Conservation (phyloP, 2,888 invertebrate species). For the Cordilura impudica region DNA sequence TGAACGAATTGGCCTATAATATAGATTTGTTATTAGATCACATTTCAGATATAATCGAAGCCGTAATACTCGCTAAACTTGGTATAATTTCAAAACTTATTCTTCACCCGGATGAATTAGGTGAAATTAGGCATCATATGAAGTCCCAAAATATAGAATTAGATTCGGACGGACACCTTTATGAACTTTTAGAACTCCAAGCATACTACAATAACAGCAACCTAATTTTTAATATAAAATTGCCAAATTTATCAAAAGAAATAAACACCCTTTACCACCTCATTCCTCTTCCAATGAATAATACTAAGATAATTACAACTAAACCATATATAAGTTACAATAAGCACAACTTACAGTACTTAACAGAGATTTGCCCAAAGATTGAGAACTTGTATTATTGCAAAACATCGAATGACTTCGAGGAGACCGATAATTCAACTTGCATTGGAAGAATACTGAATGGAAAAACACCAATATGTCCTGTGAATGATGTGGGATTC, state of each 20-base stretch:
- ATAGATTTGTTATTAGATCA: too few relatives aligned
- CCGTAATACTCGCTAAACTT: too few relatives aligned
- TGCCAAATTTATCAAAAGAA: constrained; percentile 33
- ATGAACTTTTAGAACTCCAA: too few relatives aligned
- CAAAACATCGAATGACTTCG: neutral
- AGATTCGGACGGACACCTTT: too few relatives aligned
- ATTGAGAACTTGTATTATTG: constrained; percentile 1
- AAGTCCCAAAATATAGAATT: too few relatives aligned
- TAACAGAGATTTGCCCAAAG: constrained; percentile 14
- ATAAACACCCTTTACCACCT: constrained; percentile 35
- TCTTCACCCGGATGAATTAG: too few relatives aligned
- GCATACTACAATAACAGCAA: too few relatives aligned
- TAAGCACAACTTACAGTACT: too few relatives aligned
- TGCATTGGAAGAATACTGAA: constrained; percentile 8
- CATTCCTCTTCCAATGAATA: constrained; percentile 43
- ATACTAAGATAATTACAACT: constrained; percentile 42
- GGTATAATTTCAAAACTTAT: too few relatives aligned
- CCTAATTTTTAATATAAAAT: constrained; percentile 15
- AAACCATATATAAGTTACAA: constrained; percentile 21
- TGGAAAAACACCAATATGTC: neutral
- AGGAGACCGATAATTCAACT: neutral
- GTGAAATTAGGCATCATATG: too few relatives aligned
- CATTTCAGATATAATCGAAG: too few relatives aligned
- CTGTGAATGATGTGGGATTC: constrained; percentile 11
- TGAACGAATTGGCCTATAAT: too few relatives aligned